Conservation (phyloP, 2,797 vertebrate genomes). For the Protonibea diacanthus region DNA sequence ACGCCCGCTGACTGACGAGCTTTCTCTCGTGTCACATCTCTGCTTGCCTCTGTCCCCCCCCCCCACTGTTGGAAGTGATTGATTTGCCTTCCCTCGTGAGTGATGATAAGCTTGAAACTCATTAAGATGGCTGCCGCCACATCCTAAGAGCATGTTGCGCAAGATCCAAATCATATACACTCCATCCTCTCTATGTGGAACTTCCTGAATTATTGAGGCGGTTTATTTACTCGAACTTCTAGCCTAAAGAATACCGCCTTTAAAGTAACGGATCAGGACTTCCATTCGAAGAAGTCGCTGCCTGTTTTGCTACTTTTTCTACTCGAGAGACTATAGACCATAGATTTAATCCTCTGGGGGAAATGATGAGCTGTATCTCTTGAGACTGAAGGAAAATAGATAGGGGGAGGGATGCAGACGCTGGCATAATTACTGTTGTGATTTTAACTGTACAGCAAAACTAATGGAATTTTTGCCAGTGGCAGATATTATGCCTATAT, state of each 20-base stretch:
- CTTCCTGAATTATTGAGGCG: constrained; percentile 62
- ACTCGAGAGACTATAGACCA: constrained; percentile 35
- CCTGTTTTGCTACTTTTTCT: constrained; percentile 46
- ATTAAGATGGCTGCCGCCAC: constrained; percentile 78
- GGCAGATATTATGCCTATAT: constrained; percentile 2
- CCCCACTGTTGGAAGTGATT: constrained; percentile 73
- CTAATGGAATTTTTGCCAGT: constrained; percentile 5
- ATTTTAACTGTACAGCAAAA: constrained; percentile 24
- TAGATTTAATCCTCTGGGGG: constrained; percentile 48
- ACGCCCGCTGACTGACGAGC: constrained; percentile 58
- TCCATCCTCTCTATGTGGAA: constrained; percentile 63
- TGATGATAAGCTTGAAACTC: constrained; percentile 83
- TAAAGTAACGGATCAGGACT: constrained; percentile 40
- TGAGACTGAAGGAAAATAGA: constrained; percentile 34
- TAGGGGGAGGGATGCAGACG: constrained; percentile 21
- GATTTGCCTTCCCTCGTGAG: constrained; percentile 82
- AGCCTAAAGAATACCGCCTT: constrained; percentile 27
- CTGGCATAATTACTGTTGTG: constrained; percentile 41
- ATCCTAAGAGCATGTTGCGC: constrained; percentile 71
- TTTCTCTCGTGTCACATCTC: constrained; percentile 67
- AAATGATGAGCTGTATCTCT: constrained; percentile 48
- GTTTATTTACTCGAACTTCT: constrained; percentile 60
- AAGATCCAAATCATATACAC: constrained; percentile 69
- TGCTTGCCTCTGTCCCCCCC: constrained; percentile 46
- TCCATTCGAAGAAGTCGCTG: constrained; percentile 31